Evolutionary conservation across 2,888 invertebrate genomes (phyloP).

Genomic region (Callyntrura sp.): DNA sequence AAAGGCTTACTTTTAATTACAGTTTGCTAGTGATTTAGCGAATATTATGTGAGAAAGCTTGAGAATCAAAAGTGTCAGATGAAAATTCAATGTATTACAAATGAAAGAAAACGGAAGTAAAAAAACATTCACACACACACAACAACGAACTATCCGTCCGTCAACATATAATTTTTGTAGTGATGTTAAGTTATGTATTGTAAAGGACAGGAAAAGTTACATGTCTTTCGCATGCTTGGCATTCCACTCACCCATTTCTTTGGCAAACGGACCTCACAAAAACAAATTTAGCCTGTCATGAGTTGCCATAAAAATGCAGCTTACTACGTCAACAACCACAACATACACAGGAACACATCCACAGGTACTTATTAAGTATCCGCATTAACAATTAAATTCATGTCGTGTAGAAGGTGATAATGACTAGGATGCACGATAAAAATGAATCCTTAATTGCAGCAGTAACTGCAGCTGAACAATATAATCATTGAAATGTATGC

Average conservation of each 20-base stretch:
- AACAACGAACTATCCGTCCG: conserved; percentile 57
- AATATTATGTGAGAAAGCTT: conserved; percentile 63
- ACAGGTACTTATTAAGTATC: conserved; percentile 26
- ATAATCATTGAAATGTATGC: conserved; percentile 13
- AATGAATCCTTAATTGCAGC: conserved; percentile 13
- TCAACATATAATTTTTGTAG: conserved; percentile 40
- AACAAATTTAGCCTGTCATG: conserved; percentile 22
- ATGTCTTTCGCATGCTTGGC: conserved; percentile 11
- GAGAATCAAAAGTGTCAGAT: conserved; percentile 67
- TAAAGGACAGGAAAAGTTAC: conserved; percentile 14
- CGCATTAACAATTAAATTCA: conserved; percentile 37
- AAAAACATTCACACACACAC: conserved; percentile 74
- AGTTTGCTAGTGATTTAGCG: conserved; percentile 28
- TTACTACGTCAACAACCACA: conserved; percentile 5
- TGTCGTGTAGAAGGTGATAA: conserved; percentile 49
- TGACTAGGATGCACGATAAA: conserved; percentile 42
- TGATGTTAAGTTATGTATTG: neutral
- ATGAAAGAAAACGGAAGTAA: conserved; percentile 72
- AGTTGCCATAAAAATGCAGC: conserved; percentile 3
- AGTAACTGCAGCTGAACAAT: neutral
- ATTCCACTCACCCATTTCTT: conserved; percentile 34
- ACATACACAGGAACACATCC: neutral
- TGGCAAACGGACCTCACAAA: conserved; percentile 48
- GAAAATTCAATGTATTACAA: conserved; percentile 53
- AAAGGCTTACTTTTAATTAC: conserved; percentile 57